These are phyloP conservation scores for Phasianus colchicus DNA, from an alignment of 2,113 vertebrate species.

Conservation along the genomic window DNA sequence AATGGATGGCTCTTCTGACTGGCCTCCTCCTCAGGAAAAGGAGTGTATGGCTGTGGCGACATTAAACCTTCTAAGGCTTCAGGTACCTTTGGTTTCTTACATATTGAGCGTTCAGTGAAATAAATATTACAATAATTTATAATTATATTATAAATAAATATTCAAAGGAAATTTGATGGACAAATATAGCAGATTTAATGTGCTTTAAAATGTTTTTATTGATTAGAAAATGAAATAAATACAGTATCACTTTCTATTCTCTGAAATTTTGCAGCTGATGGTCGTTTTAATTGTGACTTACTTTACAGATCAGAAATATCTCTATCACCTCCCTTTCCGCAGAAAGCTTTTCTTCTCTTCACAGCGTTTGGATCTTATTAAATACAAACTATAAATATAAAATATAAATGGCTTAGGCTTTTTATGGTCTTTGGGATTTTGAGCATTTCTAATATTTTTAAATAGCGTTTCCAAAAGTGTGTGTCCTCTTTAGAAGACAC, in stretches of 20 bases:
- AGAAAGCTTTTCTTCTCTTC: not conserved
- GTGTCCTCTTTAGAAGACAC: not conserved
- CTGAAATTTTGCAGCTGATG: not conserved
- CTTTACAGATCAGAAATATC: not conserved
- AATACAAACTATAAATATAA: not conserved
- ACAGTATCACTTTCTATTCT: not conserved
- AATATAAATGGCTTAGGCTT: not conserved
- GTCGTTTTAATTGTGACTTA: not conserved
- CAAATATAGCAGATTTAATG: not conserved
- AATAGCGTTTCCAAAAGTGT: not conserved
- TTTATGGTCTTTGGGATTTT: not conserved
- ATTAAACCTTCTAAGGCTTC: constrained; percentile 92
- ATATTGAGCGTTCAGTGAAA: not conserved
- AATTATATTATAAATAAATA: no score
- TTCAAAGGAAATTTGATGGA: not conserved
- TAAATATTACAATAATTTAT: not conserved
- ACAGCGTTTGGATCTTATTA: not conserved
- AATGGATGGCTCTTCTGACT: constrained; percentile 96
- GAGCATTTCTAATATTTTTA: not conserved
- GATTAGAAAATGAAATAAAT: not conserved
- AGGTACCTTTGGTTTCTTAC: constrained; percentile 76
- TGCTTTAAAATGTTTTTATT: not conserved
- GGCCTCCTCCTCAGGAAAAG: constrained; percentile 97
- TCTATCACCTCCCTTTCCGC: not conserved
- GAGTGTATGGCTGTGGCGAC: constrained; percentile 97